Evolutionary conservation across 2,888 invertebrate species (phyloP), one percentile per base, ranked within the genome.

Genomic region (Mallateleia sp.): DNA sequence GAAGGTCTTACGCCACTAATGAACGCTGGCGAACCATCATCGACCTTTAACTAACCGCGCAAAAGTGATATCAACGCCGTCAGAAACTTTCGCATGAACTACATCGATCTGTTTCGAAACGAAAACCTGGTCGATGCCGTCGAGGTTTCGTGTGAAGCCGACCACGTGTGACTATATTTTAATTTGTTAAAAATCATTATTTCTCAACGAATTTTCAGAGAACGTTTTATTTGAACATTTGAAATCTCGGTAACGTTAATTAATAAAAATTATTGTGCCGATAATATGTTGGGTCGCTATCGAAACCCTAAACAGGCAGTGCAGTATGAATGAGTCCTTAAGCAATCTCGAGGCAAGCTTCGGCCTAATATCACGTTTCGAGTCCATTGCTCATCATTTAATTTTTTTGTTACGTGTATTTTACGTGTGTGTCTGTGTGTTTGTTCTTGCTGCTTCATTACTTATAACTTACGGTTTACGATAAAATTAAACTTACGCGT

Each of bases 301-400:
- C 92, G 93, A 94, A 94, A 94, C 95, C 95, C 95, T 95, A 94
- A 94, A 95, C 93, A 95, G 95, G 95, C 95, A 95, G 95, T 95
- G 95, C 95, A 95, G 92, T 95, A 94, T 93, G 93, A 94, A 94
- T 94, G 94, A 93, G 94, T 95, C 93, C 94, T 94, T 94, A 95
- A 95, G 94, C 95, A 94, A 95, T 94, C 94, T 94, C 93, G 94
- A 95, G 95, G 95, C 95, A 94, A 95, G 94, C 95, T 94, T 94
- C 94, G 94, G 95, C 94, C 95, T 95, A 95, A 95, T 95, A 95
- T 95, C 95, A 95, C 95, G 94, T 94, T 94, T 94, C 93, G 94
- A 94, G 94, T 95, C 94, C 94, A 94, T 94, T 94, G 94, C 95
- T 95, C 94, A 92, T 94, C 91, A 90, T 79, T 90, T 93, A 92